These are phyloP conservation scores for Nothocercus julius DNA, from an alignment of 2,113 vertebrate species.

Conservation along the genomic window DNA sequence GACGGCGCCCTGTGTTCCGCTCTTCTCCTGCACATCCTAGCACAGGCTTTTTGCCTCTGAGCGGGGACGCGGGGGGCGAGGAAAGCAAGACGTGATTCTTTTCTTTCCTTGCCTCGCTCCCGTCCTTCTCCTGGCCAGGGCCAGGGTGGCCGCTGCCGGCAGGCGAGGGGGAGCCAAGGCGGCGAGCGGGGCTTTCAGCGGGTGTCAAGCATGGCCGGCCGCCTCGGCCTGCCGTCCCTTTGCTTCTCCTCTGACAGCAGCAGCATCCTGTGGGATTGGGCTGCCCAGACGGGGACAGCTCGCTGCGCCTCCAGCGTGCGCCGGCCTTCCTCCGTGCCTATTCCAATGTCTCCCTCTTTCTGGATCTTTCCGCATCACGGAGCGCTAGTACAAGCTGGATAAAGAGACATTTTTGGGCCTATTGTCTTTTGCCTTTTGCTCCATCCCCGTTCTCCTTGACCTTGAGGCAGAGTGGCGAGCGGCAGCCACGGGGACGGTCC, in stretches of 20 bases:
- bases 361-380: conserved; percentile 43
- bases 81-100: neutral
- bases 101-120: neutral
- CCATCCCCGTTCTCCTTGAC: conserved; percentile 48
- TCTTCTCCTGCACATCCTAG: too few relatives aligned
- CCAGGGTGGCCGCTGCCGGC: neutral
- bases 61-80: neutral
- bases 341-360: conserved; percentile 12
- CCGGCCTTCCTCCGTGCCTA: neutral
- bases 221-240: neutral
- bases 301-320: neutral
- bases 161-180: neutral
- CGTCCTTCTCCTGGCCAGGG: neutral
- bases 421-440: neutral
- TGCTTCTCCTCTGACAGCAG: neutral
- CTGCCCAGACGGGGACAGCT: neutral
- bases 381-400: neutral
- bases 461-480: conserved; percentile 53
- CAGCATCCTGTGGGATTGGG: too few relatives aligned
- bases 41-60: neutral
- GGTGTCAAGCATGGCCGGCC: neutral
- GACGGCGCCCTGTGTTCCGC: neutral
- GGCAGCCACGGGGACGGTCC: neutral
- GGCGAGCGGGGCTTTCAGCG: neutral
- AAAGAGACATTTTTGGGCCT: neutral